Base-by-base conservation (phyloP, 2,113 vertebrate species). In the Corvus moneduloides region DNA sequence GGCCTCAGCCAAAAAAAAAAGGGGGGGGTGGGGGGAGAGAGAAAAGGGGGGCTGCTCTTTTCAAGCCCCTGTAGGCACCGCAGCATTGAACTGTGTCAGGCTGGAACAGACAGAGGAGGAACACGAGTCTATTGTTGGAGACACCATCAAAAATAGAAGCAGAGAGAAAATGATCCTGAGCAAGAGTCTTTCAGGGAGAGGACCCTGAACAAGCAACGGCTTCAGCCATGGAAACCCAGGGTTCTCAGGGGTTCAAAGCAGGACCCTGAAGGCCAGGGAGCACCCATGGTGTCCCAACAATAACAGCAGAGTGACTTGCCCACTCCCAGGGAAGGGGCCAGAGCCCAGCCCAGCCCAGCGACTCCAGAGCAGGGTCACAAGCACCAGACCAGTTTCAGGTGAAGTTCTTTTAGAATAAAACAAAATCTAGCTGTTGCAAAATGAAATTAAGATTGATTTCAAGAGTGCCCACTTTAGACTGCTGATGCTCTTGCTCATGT, bases 11-110 rank as follows among this genome's bases (percentile, higher is more conserved):
- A 63, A 90, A 61, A 84, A 81, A n/a, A 52, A 30, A 74, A 3
- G 8, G 3, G 5, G 4, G 1, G 7, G 2, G n/a, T n/a, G n/a
- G 2, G 7, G 16, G 37, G 37, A 5, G 37, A 6, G 16, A 14
- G 24, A 9, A 17, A 9, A 24, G 7, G 3, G 16, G 49, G 16
- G 35, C 39, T 98, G 97, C 96, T 98, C 97, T 97, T 97, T 97
- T 94, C 80, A 92, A 96, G 97, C 54, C 81, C 97, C 97, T 5
- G 30, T 75, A 95, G 97, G 96, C 96, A 41, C 82, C 64, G 54
- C 82, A 85, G 74, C 95, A 94, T 84, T 96, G 89, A 96, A 88
- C 82, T 73, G 68, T 62, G 92, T 74, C 80, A 59, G 87, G 85
- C 78, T 79, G 89, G 55, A 80, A 61, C 30, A 67, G 78, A 67